Evolutionary conservation across 1,140 invertebrate genomes (phyloP), one percentile per base, ranked within the genome.

Genomic region (Apis mellifera): DNA sequence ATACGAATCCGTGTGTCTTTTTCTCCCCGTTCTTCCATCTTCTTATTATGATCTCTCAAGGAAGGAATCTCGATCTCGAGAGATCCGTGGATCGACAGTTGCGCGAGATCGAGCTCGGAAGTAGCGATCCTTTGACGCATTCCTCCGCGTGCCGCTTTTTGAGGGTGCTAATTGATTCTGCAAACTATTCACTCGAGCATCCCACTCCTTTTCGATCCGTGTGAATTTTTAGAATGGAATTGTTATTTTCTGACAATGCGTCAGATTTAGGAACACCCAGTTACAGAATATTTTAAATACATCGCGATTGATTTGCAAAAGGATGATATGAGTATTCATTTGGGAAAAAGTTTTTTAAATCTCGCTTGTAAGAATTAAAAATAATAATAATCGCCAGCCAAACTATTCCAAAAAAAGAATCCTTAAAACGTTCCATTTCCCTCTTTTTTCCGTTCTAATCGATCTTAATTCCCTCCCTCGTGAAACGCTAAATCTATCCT

Each of bases 121-220:
- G 42, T 13, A 4, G 4, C 68, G 2, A n/a, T 21, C 69, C 48
- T 26, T 12, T 13, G 59, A 17, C 59, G 60, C 78, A 81, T 81
- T 66, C 78, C 78, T 48, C 8, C 71, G 54, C 78, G 78, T 75
- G 57, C 62, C 62, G 23, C 32, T 32, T 54, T 9, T 11, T 54
- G 42, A 32, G 52, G 72, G 64, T 75, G 62, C 64, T 81, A 81
- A 81, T 81, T 76, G 79, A 68, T 81, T 59, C 48, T 54, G 79
- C 72, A 75, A 76, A 68, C 54, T 42, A 66, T 23, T 17, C 71
- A 12, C 54, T 55, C 42, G 23, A 21, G n/a, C 42, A 32, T 11
- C 48, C 42, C 15, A 48, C 60, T 52, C 50, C 19, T 7, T 21
- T 59, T 0, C 19, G 19, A 32, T 32, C 12, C 5, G 17, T 8